A percentile compares a stretch with the other conserved stretches of the same genome.
Conservation (phyloP, 2,113 vertebrate genomes). For the Trichechus manatus region DNA sequence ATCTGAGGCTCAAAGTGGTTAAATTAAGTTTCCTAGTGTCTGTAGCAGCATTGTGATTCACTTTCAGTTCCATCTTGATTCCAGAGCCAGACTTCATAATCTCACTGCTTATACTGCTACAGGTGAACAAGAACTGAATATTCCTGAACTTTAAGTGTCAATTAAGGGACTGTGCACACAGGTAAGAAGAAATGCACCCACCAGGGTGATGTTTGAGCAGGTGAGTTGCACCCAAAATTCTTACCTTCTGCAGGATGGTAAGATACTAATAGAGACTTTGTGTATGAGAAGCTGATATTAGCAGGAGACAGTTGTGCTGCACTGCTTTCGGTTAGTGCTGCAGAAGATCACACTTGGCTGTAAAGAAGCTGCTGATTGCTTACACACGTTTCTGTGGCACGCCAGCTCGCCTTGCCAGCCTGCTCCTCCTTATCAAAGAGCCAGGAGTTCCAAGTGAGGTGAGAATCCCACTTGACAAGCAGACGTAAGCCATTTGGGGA, state of each 20-base stretch:
- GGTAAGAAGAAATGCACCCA: background rate
- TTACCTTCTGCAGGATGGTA: background rate
- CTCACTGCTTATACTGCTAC: background rate
- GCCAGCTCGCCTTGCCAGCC: conserved; percentile 35
- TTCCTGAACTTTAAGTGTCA: background rate
- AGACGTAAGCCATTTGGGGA: background rate
- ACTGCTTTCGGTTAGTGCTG: background rate
- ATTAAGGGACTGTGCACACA: background rate
- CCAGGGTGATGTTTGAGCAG: background rate
- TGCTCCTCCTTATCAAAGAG: conserved; percentile 52
- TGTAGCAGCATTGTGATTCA: background rate
- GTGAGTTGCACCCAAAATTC: background rate
- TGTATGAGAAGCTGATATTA: background rate
- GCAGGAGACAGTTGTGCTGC: background rate
- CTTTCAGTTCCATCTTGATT: background rate
- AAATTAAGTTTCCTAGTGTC: background rate
- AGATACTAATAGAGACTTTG: background rate
- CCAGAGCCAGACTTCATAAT: background rate
- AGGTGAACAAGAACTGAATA: background rate
- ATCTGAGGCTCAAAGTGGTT: background rate
- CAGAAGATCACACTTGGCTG: conserved; percentile 13
- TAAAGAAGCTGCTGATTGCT: conserved; percentile 61
- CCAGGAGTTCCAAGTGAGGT: conserved; percentile 60
- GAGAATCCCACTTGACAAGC: conserved; percentile 45
- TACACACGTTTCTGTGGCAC: background rate